Base-by-base conservation (phyloP, 2,797 vertebrate genomes). In the Urosaurus nigricauda region DNA sequence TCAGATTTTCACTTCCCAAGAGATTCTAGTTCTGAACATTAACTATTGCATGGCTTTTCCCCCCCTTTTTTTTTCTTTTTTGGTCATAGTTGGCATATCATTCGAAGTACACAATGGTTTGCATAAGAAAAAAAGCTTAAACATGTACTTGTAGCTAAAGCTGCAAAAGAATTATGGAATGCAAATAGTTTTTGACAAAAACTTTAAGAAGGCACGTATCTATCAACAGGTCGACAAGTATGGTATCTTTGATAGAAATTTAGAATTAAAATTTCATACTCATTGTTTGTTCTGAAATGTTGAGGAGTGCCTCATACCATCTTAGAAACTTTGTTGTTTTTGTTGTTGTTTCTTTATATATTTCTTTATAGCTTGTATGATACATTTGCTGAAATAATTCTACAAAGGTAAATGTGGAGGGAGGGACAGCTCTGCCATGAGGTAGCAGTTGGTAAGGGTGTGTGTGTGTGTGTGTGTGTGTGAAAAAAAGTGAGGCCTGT, bases 1-100 rank as follows among this genome's bases (percentile, higher is more conserved):
- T 90, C 83, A 92, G 73, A 65, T 87, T 84, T 91, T 93, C 92
- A 87, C 73, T 87, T 92, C 79, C 74, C 80, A 74, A n/a, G 89
- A 51, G 68, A 91, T 58, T 37, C 85, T 84, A 74, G 86, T 2
- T 84, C 87, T 90, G 85, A 47, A 87, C 90, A 63, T 53, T 71
- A 88, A n/a, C 40, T 88, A 79, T 84, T 73, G 84, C 0, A 26
- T 17, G 43, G 43, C 43, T 43, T 43, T n/a, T n/a, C n/a, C n/a
- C n/a, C n/a, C n/a, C n/a, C n/a, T n/a, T 75, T 90, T n/a, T 16
- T 26, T 26, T 74, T 19, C 26, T 87, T 82, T 82, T 37, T 58
- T 73, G 47, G 68, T 74, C 37, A 86, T 47, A 89, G 43, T 2
- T 2, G 0, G 37, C 87, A 91, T 87, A 51, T 77, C 60, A 79